Conservation (phyloP, 35 echinoderm and acorn worm species). For the Strongylocentrotus purpuratus region DNA sequence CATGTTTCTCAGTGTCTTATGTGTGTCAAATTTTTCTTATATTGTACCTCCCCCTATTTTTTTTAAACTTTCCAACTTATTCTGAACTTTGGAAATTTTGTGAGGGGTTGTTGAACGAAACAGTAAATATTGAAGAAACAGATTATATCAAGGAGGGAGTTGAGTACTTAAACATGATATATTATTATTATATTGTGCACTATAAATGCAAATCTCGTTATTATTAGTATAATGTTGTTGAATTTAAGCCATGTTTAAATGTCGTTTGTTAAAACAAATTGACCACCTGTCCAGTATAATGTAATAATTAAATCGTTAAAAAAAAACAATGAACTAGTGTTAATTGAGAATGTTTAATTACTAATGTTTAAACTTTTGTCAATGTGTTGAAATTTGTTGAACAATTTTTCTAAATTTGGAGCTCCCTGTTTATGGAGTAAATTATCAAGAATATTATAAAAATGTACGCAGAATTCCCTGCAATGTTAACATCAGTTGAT, state of each 20-base stretch:
- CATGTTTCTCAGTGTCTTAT: neutral
- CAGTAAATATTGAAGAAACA: constrained; percentile 19
- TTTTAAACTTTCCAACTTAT: neutral
- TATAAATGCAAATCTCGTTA: neutral
- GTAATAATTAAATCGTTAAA: neutral
- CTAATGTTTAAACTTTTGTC: neutral
- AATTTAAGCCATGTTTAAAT: neutral
- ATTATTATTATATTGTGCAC: constrained; percentile 25
- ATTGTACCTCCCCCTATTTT: neutral
- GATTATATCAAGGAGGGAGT: neutral
- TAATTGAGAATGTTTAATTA: neutral
- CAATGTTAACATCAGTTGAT: neutral
- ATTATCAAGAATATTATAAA: neutral
- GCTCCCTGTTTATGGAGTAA: neutral
- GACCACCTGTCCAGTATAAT: neutral
- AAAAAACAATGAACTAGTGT: neutral
- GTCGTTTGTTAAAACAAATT: neutral
- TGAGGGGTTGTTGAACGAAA: constrained; percentile 42
- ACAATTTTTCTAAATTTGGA: neutral
- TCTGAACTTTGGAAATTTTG: constrained; percentile 30
- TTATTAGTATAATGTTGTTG: neutral
- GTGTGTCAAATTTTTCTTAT: neutral
- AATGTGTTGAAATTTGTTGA: neutral
- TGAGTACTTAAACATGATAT: constrained; percentile 29
- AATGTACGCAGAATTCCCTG: neutral